A percentile compares a stretch with the other conserved stretches of the same genome.
These are phyloP conservation scores for Danionella cerebrum DNA, from an alignment of 2,113 vertebrate species.

Conservation along the genomic window DNA sequence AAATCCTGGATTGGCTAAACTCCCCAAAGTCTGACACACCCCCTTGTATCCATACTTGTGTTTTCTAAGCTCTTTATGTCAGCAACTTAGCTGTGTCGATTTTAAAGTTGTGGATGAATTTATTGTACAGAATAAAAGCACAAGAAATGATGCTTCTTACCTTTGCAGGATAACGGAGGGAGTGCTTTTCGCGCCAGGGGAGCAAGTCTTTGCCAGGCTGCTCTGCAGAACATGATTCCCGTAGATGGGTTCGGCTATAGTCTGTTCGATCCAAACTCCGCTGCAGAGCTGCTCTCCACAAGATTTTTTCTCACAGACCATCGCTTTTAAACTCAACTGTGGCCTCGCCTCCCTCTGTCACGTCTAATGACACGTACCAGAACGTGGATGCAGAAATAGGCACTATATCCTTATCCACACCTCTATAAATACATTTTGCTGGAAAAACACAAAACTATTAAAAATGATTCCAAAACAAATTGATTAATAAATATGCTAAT, in stretches of 20 bases:
- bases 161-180: conserved; percentile 21
- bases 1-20: no score
- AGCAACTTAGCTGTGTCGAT: background rate
- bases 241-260: no score
- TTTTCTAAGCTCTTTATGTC: no score
- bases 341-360: background rate
- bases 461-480: no score
- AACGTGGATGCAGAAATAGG: background rate
- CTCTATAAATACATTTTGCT: background rate
- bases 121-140: background rate
- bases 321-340: conserved; percentile 1
- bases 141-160: conserved; percentile 42
- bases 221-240: conserved; percentile 68
- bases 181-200: conserved; percentile 58
- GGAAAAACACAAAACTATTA: background rate
- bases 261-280: no score
- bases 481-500: background rate
- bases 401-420: background rate
- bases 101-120: no score
- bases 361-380: background rate
- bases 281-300: background rate
- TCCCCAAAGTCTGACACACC: no score
- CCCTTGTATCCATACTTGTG: no score
- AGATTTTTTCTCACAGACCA: background rate
- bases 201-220: conserved; percentile 66